A percentile compares a stretch with the other conserved stretches of the same genome.
Conservation (phyloP, 2,797 vertebrate species). For the Clarias fuscus region DNA sequence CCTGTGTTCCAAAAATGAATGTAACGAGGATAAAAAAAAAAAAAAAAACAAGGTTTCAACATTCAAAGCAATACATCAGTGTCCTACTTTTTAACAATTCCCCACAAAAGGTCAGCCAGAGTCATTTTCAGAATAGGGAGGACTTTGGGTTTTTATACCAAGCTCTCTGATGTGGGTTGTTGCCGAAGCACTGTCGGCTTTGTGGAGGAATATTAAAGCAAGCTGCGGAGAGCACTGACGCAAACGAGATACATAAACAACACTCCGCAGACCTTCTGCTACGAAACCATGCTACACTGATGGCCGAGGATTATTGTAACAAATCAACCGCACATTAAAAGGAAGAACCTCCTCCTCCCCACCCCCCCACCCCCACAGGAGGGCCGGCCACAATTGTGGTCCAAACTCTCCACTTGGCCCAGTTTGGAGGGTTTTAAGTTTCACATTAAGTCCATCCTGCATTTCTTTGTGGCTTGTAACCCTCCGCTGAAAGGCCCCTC, state of each 20-base stretch:
- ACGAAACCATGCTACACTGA: slow-evolving; percentile 26
- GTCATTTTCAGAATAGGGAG: background rate
- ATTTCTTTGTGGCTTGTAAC: slow-evolving; percentile 45
- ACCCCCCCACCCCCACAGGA: background rate
- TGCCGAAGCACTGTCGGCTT: background rate
- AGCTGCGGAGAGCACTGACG: slow-evolving; percentile 18
- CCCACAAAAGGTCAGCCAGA: background rate
- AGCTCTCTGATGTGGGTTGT: background rate
- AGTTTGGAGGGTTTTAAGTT: slow-evolving; percentile 51
- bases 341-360: background rate
- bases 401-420: slow-evolving; percentile 43
- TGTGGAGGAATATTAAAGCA: slow-evolving; percentile 31
- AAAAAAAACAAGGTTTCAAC: background rate
- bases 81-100: background rate
- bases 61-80: background rate
- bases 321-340: slow-evolving; percentile 43
- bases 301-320: slow-evolving; percentile 43
- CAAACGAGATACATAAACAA: slow-evolving; percentile 36
- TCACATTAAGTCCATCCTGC: slow-evolving; percentile 43
- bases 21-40: background rate
- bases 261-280: slow-evolving; percentile 31
- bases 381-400: slow-evolving; percentile 34
- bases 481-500: slow-evolving; percentile 33
- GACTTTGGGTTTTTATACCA: background rate
- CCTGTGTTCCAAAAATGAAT: background rate